Conservation (phyloP, 2,888 invertebrate genomes). For the Timema cristinae region DNA sequence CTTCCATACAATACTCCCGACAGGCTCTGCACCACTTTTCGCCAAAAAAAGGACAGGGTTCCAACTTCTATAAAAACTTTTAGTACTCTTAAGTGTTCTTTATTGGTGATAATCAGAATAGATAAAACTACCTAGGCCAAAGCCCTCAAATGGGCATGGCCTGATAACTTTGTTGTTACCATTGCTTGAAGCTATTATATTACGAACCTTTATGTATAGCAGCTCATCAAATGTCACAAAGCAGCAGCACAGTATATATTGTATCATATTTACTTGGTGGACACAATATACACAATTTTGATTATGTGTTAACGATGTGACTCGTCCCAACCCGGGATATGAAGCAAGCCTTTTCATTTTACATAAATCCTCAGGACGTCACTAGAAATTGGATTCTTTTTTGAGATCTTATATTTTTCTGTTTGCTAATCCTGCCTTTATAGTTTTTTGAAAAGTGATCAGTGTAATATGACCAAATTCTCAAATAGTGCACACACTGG, state of each 20-base stretch:
- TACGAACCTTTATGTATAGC: not conserved
- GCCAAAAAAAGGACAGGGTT: not conserved
- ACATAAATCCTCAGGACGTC: not conserved
- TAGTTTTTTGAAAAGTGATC: not conserved
- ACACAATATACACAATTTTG: not conserved
- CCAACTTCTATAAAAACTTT: not conserved
- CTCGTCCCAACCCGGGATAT: not conserved
- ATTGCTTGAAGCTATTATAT: not conserved
- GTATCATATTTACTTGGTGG: not conserved
- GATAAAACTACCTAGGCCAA: not conserved
- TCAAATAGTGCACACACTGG: not conserved
- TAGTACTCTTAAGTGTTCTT: not conserved
- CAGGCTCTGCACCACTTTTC: not conserved
- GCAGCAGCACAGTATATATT: not conserved
- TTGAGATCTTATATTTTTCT: not conserved
- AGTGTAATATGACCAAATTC: not conserved
- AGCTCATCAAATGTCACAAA: not conserved
- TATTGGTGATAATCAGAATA: not conserved
- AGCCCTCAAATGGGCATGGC: no score
- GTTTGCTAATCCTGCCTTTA: not conserved
- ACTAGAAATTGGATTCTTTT: not conserved
- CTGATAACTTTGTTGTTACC: not conserved
- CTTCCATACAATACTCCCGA: not conserved
- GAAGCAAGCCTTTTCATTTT: constrained; percentile 4
- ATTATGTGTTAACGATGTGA: not conserved